A percentile compares a stretch with the other conserved stretches of the same genome.
Evolutionary conservation across 2,888 invertebrate species (phyloP).

Genomic region (Pheosia tremula): DNA sequence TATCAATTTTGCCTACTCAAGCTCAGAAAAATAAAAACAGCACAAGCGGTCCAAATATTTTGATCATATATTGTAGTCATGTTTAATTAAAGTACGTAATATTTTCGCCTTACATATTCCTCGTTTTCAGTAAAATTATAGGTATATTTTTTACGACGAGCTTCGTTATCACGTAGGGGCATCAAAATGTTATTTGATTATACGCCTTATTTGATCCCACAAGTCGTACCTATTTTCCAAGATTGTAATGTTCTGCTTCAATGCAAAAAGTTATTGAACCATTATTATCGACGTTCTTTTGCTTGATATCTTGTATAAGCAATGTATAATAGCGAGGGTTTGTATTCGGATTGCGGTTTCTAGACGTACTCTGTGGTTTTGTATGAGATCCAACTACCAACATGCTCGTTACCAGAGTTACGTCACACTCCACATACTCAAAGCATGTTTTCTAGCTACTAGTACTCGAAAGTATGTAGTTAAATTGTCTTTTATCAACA

Average conservation of each 20-base stretch:
- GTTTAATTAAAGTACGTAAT: too few species aligned
- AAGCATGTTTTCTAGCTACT: background rate
- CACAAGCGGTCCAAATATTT: too few species aligned
- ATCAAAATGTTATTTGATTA: background rate
- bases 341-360: conserved; percentile 20
- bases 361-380: conserved; percentile 18
- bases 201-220: background rate
- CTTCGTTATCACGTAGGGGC: background rate
- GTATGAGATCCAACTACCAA: conserved; percentile 14
- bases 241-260: background rate
- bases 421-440: background rate
- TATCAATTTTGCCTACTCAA: background rate
- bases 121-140: background rate
- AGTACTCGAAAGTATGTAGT: too few species aligned
- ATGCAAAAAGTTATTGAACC: background rate
- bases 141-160: background rate
- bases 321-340: conserved; percentile 3
- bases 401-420: conserved; percentile 5
- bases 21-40: too few species aligned
- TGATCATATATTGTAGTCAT: too few species aligned
- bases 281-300: background rate
- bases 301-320: background rate
- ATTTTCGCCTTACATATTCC: background rate
- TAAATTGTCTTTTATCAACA: too few species aligned
- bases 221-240: background rate